These are phyloP conservation scores for Erythrocercus mccallii DNA, from an alignment of 2,113 vertebrate genomes.

Conservation along the genomic window DNA sequence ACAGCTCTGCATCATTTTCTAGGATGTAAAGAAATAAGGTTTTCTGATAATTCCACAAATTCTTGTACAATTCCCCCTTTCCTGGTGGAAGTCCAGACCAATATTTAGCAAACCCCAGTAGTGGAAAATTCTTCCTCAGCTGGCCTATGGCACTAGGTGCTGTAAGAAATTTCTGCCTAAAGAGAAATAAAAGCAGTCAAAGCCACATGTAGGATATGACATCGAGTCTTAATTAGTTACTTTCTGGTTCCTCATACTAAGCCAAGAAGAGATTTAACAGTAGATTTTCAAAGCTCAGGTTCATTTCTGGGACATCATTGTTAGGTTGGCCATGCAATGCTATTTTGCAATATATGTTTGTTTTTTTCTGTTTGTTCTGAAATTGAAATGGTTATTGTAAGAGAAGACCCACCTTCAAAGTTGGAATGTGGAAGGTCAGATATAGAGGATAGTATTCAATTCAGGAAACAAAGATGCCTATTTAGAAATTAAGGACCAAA, in stretches of 20 bases:
- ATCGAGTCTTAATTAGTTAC: accelerated
- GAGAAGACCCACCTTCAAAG: background rate
- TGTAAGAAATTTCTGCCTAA: background rate
- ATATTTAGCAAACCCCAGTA: background rate
- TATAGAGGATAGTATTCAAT: background rate
- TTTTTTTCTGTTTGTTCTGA: background rate
- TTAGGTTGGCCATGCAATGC: background rate
- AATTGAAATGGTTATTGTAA: background rate
- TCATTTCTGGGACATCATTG: background rate
- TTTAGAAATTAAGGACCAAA: conserved; percentile 44
- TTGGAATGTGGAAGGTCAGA: background rate
- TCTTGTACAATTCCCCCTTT: background rate
- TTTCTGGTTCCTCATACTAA: background rate
- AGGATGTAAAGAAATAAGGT: background rate
- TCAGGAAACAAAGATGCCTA: conserved; percentile 21
- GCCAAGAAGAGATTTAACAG: background rate
- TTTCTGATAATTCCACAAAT: background rate
- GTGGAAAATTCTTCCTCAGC: background rate
- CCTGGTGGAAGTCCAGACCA: background rate
- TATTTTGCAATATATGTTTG: background rate
- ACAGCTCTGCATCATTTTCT: background rate
- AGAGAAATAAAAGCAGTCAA: background rate
- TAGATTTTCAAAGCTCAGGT: background rate
- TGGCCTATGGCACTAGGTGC: background rate
- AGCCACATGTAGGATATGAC: background rate